Evolutionary conservation across 2,888 invertebrate species (phyloP).

Genomic region (Thecophora atra): DNA sequence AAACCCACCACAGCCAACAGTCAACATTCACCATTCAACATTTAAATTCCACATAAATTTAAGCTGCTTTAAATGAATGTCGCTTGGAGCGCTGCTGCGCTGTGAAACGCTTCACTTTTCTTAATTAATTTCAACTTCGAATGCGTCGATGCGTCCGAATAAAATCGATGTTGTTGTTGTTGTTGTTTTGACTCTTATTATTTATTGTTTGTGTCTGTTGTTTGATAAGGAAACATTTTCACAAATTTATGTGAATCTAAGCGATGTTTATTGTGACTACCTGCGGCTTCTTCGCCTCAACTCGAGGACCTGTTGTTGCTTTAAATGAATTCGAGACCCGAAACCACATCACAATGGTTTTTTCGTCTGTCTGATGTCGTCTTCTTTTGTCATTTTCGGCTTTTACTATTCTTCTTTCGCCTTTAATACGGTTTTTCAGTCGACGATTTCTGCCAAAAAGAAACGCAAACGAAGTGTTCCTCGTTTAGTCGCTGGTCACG

Average conservation of each 20-base stretch:
- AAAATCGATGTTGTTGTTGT: not conserved
- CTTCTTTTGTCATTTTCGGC: not conserved
- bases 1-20: not conserved
- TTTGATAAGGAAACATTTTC: not conserved
- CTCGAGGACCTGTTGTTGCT: not conserved
- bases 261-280: not conserved
- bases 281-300: not conserved
- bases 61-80: slow-evolving; percentile 31
- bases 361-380: not conserved
- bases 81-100: not conserved
- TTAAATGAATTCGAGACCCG: not conserved
- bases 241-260: not conserved
- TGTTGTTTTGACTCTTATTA: not conserved
- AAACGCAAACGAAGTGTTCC: slow-evolving; percentile 10
- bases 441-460: slow-evolving; percentile 31
- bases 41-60: slow-evolving; percentile 35
- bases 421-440: not conserved
- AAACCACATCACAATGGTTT: not conserved
- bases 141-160: not conserved
- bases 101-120: slow-evolving; percentile 24
- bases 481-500: slow-evolving; percentile 15
- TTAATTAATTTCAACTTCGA: slow-evolving; percentile 32
- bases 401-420: not conserved
- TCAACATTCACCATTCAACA: slow-evolving; percentile 18
- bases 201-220: not conserved